Evolutionary conservation across 2,797 vertebrate genomes (phyloP).

Genomic region (Bryconaethiops microstoma): DNA sequence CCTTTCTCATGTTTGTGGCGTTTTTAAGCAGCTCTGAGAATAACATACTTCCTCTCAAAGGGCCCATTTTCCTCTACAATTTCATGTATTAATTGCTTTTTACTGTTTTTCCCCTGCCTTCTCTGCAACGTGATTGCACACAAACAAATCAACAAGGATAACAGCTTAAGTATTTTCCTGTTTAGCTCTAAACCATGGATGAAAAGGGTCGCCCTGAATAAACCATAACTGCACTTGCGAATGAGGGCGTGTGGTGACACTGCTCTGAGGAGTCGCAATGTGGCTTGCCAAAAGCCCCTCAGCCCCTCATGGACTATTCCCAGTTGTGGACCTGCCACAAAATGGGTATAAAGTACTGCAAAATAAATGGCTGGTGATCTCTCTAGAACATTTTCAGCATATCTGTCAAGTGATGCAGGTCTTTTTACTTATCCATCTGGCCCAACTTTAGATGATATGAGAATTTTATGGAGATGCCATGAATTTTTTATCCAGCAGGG

Average conservation of each 20-base stretch:
- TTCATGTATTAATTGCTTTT: slow-evolving; percentile 81
- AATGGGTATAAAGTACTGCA: slow-evolving; percentile 62
- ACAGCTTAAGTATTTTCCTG: slow-evolving; percentile 58
- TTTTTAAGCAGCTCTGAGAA: slow-evolving; percentile 64
- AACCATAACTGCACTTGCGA: slow-evolving; percentile 70
- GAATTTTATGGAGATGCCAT: slow-evolving; percentile 58
- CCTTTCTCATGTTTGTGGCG: slow-evolving; percentile 71
- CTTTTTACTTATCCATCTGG: slow-evolving; percentile 37
- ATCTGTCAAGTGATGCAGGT: slow-evolving; percentile 46
- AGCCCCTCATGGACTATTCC: slow-evolving; percentile 71
- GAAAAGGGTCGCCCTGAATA: slow-evolving; percentile 78
- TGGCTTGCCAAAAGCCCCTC: slow-evolving; percentile 64
- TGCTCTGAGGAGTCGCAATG: slow-evolving; percentile 68
- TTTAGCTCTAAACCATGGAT: slow-evolving; percentile 64
- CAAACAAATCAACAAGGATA: slow-evolving; percentile 77
- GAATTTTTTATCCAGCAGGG: slow-evolving; percentile 29
- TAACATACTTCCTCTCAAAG: slow-evolving; percentile 69
- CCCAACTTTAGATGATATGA: slow-evolving; percentile 65
- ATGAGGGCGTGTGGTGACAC: slow-evolving; percentile 66
- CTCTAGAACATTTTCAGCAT: slow-evolving; percentile 68
- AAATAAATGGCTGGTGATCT: slow-evolving; percentile 61
- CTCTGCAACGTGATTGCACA: slow-evolving; percentile 70
- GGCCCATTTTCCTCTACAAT: slow-evolving; percentile 59
- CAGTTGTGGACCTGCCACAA: slow-evolving; percentile 65
- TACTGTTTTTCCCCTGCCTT: slow-evolving; percentile 76